phyloP scores from a whole-genome alignment of 1,140 invertebrate species.

The Lycorma delicatula region DNA sequence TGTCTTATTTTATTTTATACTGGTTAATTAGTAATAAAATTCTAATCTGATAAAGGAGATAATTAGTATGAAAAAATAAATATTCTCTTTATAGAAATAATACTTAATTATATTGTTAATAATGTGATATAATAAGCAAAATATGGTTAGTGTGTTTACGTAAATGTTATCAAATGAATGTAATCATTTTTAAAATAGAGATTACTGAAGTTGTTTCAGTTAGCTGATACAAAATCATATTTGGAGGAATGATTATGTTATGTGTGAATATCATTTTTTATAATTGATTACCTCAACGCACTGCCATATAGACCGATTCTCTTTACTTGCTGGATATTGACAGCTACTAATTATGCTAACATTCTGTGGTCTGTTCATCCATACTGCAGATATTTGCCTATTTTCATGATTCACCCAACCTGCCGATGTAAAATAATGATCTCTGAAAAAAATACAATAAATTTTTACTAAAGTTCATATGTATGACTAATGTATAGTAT shows the following conservation, averaged over 20 bases:
- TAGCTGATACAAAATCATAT: too few relatives aligned
- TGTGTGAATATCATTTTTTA: too few relatives aligned
- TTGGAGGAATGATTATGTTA: too few relatives aligned
- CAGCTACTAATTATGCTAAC: constrained; percentile 72
- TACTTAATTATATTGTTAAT: background rate
- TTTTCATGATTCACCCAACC: constrained; percentile 72
- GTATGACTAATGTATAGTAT: too few relatives aligned
- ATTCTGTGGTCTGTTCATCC: constrained; percentile 88
- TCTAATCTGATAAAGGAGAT: too few relatives aligned
- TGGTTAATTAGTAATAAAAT: too few relatives aligned
- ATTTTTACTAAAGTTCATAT: too few relatives aligned
- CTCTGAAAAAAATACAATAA: too few relatives aligned
- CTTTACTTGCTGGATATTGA: constrained; percentile 41
- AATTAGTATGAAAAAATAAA: background rate
- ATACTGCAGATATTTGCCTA: constrained; percentile 68
- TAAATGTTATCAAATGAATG: too few relatives aligned
- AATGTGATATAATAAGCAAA: background rate
- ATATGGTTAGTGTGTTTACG: background rate
- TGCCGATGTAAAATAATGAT: constrained; percentile 85
- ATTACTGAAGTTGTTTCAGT: too few relatives aligned
- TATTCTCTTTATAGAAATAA: background rate
- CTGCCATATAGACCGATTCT: constrained; percentile 50
- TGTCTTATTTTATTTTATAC: too few relatives aligned
- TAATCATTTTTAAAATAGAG: too few relatives aligned
- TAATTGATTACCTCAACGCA: constrained; percentile 74